Base-by-base conservation (phyloP, 2,888 invertebrate genomes). In the Orthosia cruda region DNA sequence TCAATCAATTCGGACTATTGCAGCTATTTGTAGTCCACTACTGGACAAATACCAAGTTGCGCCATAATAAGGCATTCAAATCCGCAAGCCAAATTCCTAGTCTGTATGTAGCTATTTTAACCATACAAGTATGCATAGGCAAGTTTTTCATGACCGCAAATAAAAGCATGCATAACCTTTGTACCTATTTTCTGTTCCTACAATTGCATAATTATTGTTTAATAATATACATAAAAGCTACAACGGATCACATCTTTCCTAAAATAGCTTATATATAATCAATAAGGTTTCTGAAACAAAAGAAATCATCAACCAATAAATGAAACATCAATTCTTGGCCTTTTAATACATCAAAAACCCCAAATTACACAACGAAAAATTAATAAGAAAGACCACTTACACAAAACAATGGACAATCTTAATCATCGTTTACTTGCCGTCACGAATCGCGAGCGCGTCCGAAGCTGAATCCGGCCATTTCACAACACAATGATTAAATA, bases 401-500 rank as follows among this genome's bases (percentile, higher is more conserved):
- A 67, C 87, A 76, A 79, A 84, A 87, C 87, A 88, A 88, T 88
- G 71, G 78, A 26, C 66, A 74, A 77, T 84, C 86, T 89, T 87
- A 86, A 89, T 89, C 87, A 84, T 67, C 81, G 75, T 65, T 85
- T 80, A 73, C 66, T 81, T 78, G 84, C 77, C 90, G 91, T 92
- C 93, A 92, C 91, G 93, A 92, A 90, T 89, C 87, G 87, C 89
- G 84, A 84, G 89, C 87, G 87, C 89, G 84, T 83, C 79, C 74
- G 74, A 91, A 40, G 85, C 62, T 89, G 89, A 88, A 89, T 90
- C 89, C 87, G 83, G 78, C 80, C 83, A 90, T 94, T 93, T 93
- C 91, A 90, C 89, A 93, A 93, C 84, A 83, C 81, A 85, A 88
- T 90, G 89, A 92, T 93, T 92, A 93, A 92, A 90, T 92, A 92